phyloP scores from a whole-genome alignment of 2,797 vertebrate genomes.

The Aselliscus stoliczkanus region DNA sequence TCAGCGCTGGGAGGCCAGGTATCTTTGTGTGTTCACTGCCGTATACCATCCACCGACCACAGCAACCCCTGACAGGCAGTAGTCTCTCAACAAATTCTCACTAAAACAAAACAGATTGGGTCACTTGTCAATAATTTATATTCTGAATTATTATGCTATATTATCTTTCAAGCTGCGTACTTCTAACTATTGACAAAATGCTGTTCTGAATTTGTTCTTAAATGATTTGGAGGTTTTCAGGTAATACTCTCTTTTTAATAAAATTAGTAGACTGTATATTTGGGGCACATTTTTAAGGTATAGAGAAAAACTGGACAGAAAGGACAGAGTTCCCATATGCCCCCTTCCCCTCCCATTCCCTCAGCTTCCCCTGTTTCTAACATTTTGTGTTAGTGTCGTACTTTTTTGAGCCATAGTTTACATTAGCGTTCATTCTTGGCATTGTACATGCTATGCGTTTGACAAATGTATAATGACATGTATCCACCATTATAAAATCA shows the following conservation, averaged over 20 bases:
- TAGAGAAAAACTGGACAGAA: background rate
- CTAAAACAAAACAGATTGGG: background rate
- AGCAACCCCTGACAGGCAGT: background rate
- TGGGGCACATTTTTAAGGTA: background rate
- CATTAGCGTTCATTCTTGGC: background rate
- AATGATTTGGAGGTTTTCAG: background rate
- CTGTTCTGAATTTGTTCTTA: background rate
- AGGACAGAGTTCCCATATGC: background rate
- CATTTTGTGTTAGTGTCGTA: background rate
- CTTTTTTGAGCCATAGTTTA: background rate
- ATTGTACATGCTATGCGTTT: background rate
- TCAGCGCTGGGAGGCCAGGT: background rate
- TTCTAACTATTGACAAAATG: background rate
- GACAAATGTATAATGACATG: background rate
- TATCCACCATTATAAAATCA: background rate
- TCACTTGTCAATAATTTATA: background rate
- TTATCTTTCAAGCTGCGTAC: background rate
- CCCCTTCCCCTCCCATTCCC: accelerated
- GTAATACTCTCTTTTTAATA: background rate
- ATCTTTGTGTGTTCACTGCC: background rate
- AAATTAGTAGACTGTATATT: background rate
- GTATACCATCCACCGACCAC: background rate
- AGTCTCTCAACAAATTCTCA: background rate
- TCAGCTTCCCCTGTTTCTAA: background rate
- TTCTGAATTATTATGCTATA: background rate